Evolutionary conservation across 2,797 vertebrate genomes (phyloP).

Genomic region (Taeniopygia guttata): DNA sequence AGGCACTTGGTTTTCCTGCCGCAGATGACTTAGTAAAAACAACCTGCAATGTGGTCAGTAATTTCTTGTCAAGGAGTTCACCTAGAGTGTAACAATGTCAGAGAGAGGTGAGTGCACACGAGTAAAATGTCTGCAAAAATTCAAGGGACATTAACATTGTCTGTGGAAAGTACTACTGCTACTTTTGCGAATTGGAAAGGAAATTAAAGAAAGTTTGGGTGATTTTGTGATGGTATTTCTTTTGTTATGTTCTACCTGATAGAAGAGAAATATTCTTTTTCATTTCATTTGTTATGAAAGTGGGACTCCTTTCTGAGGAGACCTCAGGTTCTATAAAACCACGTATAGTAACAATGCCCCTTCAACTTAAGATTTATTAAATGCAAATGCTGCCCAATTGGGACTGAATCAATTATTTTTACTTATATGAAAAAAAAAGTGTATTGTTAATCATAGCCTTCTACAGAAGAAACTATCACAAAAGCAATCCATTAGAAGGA

Average conservation of each 20-base stretch:
- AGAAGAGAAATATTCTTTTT: background rate
- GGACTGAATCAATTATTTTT: background rate
- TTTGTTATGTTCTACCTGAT: background rate
- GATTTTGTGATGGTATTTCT: background rate
- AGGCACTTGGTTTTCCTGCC: background rate
- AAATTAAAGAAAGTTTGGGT: background rate
- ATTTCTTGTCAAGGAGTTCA: background rate
- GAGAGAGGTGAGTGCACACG: accelerated
- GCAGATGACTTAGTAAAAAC: background rate
- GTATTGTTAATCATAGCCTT: background rate
- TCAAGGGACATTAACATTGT: background rate
- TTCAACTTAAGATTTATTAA: background rate
- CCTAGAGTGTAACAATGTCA: background rate
- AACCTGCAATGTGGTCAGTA: background rate
- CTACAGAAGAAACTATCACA: background rate
- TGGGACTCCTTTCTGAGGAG: background rate
- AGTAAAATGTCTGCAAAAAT: background rate
- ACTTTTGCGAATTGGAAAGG: background rate
- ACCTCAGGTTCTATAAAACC: background rate
- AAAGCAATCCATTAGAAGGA: background rate
- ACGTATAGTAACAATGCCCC: background rate
- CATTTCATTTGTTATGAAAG: background rate
- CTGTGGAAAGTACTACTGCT: background rate
- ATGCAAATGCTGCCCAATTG: background rate
- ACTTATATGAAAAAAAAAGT: background rate